These are phyloP conservation scores for Epistrophe eligans DNA, from an alignment of 2,888 invertebrate species.

Conservation along the genomic window DNA sequence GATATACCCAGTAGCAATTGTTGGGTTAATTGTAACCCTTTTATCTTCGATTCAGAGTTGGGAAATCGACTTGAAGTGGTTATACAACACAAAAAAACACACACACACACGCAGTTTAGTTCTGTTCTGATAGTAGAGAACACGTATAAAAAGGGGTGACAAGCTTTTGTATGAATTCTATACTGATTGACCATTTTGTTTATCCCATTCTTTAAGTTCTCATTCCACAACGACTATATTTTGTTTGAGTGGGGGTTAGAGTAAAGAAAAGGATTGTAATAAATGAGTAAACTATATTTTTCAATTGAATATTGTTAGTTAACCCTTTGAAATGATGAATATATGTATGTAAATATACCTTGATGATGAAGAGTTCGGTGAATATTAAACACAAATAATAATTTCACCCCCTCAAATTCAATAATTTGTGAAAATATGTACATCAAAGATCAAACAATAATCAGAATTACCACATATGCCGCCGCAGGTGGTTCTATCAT, in stretches of 20 bases:
- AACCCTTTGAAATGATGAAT: slow-evolving; percentile 17
- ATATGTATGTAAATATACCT: neutral
- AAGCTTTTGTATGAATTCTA: slow-evolving; percentile 16
- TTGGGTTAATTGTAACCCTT: slow-evolving; percentile 71
- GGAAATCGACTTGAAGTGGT: slow-evolving; percentile 63
- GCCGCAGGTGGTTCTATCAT: slow-evolving; percentile 52
- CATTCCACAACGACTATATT: neutral
- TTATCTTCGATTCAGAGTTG: slow-evolving; percentile 55
- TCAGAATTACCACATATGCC: slow-evolving; percentile 48
- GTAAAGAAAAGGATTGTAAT: too few species aligned
- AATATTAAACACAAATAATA: slow-evolving; percentile 10
- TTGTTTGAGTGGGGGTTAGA: neutral
- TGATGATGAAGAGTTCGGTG: neutral
- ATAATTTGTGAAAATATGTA: slow-evolving; percentile 44
- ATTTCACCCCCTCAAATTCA: slow-evolving; percentile 35
- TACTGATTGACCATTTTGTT: slow-evolving; percentile 70
- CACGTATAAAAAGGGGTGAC: slow-evolving; percentile 49
- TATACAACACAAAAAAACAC: neutral
- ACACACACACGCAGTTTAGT: slow-evolving; percentile 21
- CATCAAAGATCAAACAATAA: slow-evolving; percentile 67
- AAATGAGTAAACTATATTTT: neutral
- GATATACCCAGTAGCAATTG: slow-evolving; percentile 20
- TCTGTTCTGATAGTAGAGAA: neutral
- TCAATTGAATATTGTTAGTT: neutral
- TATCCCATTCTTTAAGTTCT: neutral